A percentile compares a stretch with the other conserved stretches of the same genome.
Evolutionary conservation across 2,113 vertebrate genomes (phyloP).

Genomic region (Macheiramphus alcinus): DNA sequence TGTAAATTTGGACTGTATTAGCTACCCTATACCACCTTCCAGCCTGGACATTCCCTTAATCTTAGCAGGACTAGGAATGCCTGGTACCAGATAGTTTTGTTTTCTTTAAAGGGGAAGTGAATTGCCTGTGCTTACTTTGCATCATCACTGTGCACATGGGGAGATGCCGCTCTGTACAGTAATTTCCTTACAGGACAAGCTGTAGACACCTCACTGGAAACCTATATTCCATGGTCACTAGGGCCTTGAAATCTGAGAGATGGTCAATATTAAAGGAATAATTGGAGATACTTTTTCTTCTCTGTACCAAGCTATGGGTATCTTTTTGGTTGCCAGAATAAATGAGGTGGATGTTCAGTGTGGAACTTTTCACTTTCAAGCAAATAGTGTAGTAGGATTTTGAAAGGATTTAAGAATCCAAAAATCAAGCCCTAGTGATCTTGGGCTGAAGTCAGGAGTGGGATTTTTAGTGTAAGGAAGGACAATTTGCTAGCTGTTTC

Average conservation of each 20-base stretch:
- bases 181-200: neutral
- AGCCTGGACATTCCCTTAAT: neutral
- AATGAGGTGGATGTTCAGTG: neutral
- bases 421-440: neutral
- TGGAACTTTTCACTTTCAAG: neutral
- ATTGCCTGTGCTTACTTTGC: neutral
- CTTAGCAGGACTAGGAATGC: neutral
- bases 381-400: neutral
- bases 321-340: neutral
- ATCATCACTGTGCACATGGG: neutral
- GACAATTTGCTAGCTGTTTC: neutral
- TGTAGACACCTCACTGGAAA: neutral
- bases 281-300: neutral
- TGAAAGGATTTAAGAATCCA: neutral
- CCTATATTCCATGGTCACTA: neutral
- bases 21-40: neutral
- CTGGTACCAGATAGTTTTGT: neutral
- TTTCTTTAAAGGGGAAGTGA: neutral
- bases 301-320: neutral
- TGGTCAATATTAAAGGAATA: neutral
- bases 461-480: neutral
- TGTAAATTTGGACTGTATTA: neutral
- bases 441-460: neutral
- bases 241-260: neutral
- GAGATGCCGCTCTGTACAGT: neutral